phyloP scores from a whole-genome alignment of 1,140 invertebrate species.

The Drosophila cardini region DNA sequence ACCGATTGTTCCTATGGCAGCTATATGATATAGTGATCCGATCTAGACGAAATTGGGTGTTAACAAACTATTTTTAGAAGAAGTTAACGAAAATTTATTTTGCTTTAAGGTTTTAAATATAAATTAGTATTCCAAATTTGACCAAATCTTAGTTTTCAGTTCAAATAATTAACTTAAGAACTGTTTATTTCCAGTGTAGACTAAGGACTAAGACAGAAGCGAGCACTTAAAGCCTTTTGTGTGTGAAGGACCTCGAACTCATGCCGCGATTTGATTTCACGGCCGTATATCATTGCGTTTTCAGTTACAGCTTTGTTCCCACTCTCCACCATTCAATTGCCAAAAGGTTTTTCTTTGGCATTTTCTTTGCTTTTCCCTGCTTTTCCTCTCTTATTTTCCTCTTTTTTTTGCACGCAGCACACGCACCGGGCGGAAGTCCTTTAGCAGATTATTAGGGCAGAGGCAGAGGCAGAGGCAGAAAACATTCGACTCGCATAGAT shows the following conservation, averaged over 20 bases:
- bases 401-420: conserved; percentile 57
- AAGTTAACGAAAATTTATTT: too few species aligned
- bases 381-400: conserved; percentile 25
- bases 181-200: too few species aligned
- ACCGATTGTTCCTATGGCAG: too few species aligned
- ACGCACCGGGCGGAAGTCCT: conserved; percentile 82
- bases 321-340: neutral
- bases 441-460: conserved; percentile 79
- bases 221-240: conserved; percentile 62
- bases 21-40: too few species aligned
- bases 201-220: neutral
- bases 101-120: too few species aligned
- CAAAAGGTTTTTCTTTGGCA: conserved; percentile 19
- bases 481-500: conserved; percentile 58
- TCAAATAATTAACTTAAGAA: too few species aligned
- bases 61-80: too few species aligned
- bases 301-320: conserved; percentile 57
- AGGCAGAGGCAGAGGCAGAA: conserved; percentile 1
- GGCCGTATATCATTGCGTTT: conserved; percentile 81
- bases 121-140: too few species aligned
- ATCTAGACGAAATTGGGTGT: too few species aligned
- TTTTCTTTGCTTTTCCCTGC: neutral
- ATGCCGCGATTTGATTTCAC: conserved; percentile 71
- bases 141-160: too few species aligned
- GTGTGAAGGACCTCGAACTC: conserved; percentile 11